Evolutionary conservation across 2,888 invertebrate genomes (phyloP).

Genomic region (Pandemis corylana): DNA sequence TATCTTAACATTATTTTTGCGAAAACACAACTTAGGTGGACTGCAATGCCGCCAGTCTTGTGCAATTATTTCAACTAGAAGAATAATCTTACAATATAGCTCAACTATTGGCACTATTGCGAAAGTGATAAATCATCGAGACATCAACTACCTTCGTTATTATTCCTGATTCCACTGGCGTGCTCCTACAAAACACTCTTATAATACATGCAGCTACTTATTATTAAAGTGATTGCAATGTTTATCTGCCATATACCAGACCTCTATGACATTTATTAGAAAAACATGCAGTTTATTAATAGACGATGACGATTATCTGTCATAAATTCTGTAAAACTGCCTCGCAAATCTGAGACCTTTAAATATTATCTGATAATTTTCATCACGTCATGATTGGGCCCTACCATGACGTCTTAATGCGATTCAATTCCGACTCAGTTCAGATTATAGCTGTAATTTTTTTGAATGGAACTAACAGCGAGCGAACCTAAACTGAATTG

Average conservation of each 20-base stretch:
- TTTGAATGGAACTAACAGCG: too few relatives aligned
- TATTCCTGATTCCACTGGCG: slow-evolving; percentile 13
- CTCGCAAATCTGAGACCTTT: neutral
- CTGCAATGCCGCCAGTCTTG: neutral
- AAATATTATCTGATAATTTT: neutral
- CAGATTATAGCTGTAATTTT: too few relatives aligned
- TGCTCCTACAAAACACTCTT: slow-evolving; percentile 1
- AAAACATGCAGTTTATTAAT: slow-evolving; percentile 29
- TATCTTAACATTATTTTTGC: neutral
- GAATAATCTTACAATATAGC: neutral
- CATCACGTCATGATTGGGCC: neutral
- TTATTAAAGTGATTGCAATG: slow-evolving; percentile 26
- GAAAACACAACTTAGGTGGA: neutral
- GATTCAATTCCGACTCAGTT: too few relatives aligned
- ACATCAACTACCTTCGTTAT: slow-evolving; percentile 7
- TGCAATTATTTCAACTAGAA: neutral
- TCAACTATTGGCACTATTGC: slow-evolving; percentile 1
- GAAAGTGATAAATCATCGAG: neutral
- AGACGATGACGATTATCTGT: slow-evolving; percentile 18
- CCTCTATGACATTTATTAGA: slow-evolving; percentile 26
- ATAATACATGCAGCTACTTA: slow-evolving; percentile 1
- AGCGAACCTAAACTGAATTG: too few relatives aligned
- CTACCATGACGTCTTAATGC: too few relatives aligned
- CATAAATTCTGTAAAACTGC: slow-evolving; percentile 11
- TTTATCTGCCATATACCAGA: slow-evolving; percentile 20